phyloP scores from a whole-genome alignment of 2,888 invertebrate genomes.

The Papilio gigon region DNA sequence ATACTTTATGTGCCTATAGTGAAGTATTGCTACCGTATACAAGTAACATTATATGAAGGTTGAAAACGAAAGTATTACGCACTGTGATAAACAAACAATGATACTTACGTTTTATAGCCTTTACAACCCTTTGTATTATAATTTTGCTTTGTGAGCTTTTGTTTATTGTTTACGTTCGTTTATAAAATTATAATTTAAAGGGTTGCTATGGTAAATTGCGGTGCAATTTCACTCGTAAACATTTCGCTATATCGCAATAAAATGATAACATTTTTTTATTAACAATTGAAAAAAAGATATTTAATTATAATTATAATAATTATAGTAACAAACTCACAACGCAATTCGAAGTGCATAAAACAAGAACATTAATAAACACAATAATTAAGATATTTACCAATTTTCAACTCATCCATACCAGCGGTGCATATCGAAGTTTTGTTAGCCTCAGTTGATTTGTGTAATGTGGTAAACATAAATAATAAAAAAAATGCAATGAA shows the following conservation, averaged over 20 bases:
- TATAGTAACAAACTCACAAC: conserved; percentile 7
- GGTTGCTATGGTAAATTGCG: conserved; percentile 53
- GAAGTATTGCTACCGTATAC: conserved; percentile 50
- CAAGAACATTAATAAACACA: conserved; percentile 45
- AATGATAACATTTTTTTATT: conserved; percentile 28
- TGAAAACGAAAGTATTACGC: conserved; percentile 37
- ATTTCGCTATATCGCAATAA: conserved; percentile 2
- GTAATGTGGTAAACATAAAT: conserved; percentile 53
- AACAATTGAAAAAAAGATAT: no score
- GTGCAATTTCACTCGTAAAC: conserved; percentile 52
- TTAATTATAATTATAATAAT: neutral
- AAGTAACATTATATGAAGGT: conserved; percentile 31
- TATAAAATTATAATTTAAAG: conserved; percentile 53
- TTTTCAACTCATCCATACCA: conserved; percentile 79
- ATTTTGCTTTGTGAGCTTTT: conserved; percentile 44
- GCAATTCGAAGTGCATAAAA: conserved; percentile 51
- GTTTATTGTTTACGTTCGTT: conserved; percentile 49
- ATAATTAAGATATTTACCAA: conserved; percentile 64
- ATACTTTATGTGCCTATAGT: conserved; percentile 57
- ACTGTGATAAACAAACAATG: conserved; percentile 47
- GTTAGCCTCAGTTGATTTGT: conserved; percentile 58
- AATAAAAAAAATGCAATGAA: conserved; percentile 23
- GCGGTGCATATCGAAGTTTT: conserved; percentile 79
- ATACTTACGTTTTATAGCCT: conserved; percentile 49
- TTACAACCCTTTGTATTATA: conserved; percentile 52